A percentile compares a stretch with the other conserved stretches of the same genome.
phyloP scores from a whole-genome alignment of 1,140 invertebrate species.

The Tribolium castaneum region DNA sequence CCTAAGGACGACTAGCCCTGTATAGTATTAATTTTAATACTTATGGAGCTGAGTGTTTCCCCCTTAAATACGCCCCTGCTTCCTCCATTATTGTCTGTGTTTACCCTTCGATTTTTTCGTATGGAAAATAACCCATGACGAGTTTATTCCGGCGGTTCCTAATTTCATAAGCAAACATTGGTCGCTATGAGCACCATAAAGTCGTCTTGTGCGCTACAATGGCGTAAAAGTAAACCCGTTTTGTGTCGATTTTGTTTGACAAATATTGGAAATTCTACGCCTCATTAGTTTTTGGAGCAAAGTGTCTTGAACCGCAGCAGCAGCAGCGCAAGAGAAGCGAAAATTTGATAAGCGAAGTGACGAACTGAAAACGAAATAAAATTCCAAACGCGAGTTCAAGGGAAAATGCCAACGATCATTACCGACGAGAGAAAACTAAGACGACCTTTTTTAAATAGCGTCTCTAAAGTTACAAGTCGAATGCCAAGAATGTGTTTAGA shows the following conservation, averaged over 20 bases:
- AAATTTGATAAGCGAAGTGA: constrained; percentile 26
- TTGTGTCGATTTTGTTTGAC: constrained; percentile 27
- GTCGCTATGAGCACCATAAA: neutral
- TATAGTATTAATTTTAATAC: no score
- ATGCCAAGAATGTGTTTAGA: neutral
- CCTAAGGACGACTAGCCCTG: no score
- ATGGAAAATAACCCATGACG: neutral
- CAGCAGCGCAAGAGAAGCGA: neutral
- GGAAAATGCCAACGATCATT: constrained; percentile 6
- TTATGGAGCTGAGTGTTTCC: no score
- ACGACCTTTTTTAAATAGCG: neutral
- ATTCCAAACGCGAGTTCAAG: neutral
- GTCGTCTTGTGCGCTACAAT: neutral
- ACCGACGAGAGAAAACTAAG: constrained; percentile 5
- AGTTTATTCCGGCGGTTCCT: neutral
- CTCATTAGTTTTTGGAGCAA: constrained; percentile 21
- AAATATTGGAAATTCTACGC: constrained; percentile 32
- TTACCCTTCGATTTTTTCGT: no score
- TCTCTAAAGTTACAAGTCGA: neutral
- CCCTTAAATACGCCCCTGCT: no score
- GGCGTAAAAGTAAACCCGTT: neutral
- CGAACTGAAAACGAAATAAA: constrained; percentile 13
- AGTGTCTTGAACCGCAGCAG: constrained; percentile 8
- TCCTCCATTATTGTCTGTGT: no score
- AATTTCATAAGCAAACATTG: neutral